Base-by-base conservation (phyloP, 1,140 invertebrate species). In the Pararge aegeria region DNA sequence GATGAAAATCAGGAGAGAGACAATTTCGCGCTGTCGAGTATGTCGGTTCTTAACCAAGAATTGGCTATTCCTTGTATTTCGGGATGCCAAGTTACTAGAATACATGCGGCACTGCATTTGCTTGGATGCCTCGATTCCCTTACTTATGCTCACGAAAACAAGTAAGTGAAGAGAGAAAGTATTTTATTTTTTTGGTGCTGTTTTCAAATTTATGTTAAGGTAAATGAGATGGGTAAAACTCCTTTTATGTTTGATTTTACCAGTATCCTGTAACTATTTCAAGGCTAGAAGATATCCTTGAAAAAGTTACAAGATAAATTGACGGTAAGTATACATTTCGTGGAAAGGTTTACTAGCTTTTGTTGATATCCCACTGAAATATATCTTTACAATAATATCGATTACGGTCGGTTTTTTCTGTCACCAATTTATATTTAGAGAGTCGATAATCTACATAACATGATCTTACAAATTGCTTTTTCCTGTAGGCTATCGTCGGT, bases 51-150 rank as follows among this genome's bases (percentile, higher is more conserved):
- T 16, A 94, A 92, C 67, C 93, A 95, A 44, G 96, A 97, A 75
- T 80, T 98, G 50, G 94, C 96, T 2, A 91, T 98, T 46, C 96
- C 97, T 0, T 92, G 94, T 12, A 89, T 94, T 16, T 88, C 93
- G 1, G 92, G 92, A 5, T 94, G 93, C 65, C 92, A 92, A 20
- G 93, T 97, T 0, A 96, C 95, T 0, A 91, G 96, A 38, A 94
- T 95, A 60, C 95, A 96, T 86, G 96, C 96, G 42, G 96, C 97
- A 1, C 92, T 98, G 15, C 95, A 98, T 91, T 90, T 98, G 46
- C 83, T 98, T 18, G 96, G 95, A 12, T 98, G 96, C 83, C 90
- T 99, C 67, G 97, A 98, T 76, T 97, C 97, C 0, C 90, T 98
- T 5, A 96, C 96, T 0, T 93, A 94, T 53, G 94, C 94, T 0